Base-by-base conservation (phyloP, 2,797 vertebrate genomes). In the Lacerta agilis region DNA sequence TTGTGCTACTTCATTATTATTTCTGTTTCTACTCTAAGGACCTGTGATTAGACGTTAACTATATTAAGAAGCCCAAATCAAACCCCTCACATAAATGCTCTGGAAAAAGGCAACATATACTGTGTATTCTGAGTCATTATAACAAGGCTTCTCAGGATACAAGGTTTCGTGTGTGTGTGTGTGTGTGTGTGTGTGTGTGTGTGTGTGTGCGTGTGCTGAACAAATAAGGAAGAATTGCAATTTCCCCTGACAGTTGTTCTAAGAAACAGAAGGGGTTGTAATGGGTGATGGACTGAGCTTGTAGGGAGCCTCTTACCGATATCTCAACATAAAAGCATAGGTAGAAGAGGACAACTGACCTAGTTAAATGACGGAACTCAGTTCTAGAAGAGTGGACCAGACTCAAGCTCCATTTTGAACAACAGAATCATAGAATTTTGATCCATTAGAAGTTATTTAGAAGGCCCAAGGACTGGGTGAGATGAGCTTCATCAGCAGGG, bases 1-100 rank as follows among this genome's bases (percentile, higher is more conserved):
- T 73, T 67, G 38, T 5, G 64, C 82, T 91, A 78, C 80, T 77
- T 83, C 90, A 82, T 93, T 77, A 82, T 17, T 92, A 66, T 92
- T 77, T 87, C 58, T 72, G 27, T 84, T 13, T 76, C 82, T 43
- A 23, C 45, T 85, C 73, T 0, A 0, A 61, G 79, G 49, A 49
- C 83, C n/a, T 73, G 13, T 64, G 73, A 79, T 43, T 88, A 90
- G 79, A 87, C n/a, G 27, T 29, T 15, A 90, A 72, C 77, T 75
- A 43, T 3, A 86, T 81, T 61, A 79, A 41, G 3, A 86, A 49
- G 41, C 43, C 58, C 66, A 85, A 36, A 85, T 66, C 17, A 75
- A 33, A 4, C n/a, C 67, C 3, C 11, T 0, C 20, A 77, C 29
- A 82, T 45, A 71, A 81, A n/a, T 71, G 81, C 45, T 0, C 23